phyloP scores from a whole-genome alignment of 2,797 vertebrate species.

The Acanthiza pusilla region DNA sequence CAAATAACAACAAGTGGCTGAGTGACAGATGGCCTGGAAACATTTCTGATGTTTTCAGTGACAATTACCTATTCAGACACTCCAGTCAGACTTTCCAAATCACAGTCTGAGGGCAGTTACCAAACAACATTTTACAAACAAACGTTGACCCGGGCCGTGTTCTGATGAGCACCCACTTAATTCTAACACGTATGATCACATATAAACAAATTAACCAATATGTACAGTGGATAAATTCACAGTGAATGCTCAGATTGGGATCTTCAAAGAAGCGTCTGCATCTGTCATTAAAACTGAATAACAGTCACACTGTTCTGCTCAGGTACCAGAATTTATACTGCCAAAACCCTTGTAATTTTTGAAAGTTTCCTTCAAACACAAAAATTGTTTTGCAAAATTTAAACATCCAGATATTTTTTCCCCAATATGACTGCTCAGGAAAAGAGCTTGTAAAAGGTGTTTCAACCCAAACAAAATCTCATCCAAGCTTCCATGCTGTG shows the following conservation, averaged over 20 bases:
- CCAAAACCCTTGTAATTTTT: background rate
- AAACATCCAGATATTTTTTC: background rate
- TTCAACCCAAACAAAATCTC: background rate
- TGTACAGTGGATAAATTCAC: background rate
- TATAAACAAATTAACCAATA: background rate
- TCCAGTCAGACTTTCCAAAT: background rate
- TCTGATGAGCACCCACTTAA: background rate
- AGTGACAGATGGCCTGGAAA: constrained; percentile 11
- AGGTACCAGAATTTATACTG: background rate
- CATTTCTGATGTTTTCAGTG: background rate
- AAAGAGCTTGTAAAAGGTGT: background rate
- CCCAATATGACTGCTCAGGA: background rate
- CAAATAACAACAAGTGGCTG: background rate
- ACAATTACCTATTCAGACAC: background rate
- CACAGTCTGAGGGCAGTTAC: background rate
- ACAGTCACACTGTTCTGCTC: background rate
- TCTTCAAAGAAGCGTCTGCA: background rate
- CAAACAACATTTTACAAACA: background rate
- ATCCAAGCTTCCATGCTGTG: background rate
- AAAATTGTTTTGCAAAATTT: background rate
- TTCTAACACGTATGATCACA: background rate
- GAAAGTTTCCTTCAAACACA: background rate
- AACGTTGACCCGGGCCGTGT: background rate
- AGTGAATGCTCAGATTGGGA: background rate
- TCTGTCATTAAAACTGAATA: background rate